Conservation (phyloP, 2,797 vertebrate species). For the Anas bahamensis region DNA sequence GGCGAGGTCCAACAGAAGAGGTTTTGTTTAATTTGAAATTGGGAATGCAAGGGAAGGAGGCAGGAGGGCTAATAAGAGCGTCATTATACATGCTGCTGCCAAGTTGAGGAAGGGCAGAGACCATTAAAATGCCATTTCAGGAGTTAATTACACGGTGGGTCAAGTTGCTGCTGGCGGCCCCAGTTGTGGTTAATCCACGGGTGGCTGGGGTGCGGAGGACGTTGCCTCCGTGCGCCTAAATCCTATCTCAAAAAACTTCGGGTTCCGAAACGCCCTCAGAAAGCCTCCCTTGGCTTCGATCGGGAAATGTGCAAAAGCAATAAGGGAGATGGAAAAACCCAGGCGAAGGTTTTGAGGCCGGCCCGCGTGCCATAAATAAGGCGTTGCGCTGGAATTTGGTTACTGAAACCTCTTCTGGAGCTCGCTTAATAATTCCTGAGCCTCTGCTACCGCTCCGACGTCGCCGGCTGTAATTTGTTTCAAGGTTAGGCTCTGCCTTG, state of each 20-base stretch:
- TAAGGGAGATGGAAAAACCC: not conserved
- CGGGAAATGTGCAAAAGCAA: not conserved
- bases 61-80: not conserved
- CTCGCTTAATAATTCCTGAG: not conserved
- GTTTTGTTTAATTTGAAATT: not conserved
- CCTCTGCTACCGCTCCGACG: not conserved
- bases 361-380: not conserved
- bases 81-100: not conserved
- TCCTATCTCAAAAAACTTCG: not conserved
- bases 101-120: not conserved
- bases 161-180: not conserved
- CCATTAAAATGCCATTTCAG: not conserved
- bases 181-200: not conserved
- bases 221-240: not conserved
- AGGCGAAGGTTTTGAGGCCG: not conserved
- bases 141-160: not conserved
- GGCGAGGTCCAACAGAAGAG: not conserved
- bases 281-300: not conserved
- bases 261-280: not conserved
- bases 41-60: not conserved
- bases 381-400: not conserved
- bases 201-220: not conserved
- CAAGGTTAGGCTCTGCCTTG: not conserved
- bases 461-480: not conserved
- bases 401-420: not conserved